Conservation (phyloP, 2,113 vertebrate species). For the Cynopterus brachyotis region DNA sequence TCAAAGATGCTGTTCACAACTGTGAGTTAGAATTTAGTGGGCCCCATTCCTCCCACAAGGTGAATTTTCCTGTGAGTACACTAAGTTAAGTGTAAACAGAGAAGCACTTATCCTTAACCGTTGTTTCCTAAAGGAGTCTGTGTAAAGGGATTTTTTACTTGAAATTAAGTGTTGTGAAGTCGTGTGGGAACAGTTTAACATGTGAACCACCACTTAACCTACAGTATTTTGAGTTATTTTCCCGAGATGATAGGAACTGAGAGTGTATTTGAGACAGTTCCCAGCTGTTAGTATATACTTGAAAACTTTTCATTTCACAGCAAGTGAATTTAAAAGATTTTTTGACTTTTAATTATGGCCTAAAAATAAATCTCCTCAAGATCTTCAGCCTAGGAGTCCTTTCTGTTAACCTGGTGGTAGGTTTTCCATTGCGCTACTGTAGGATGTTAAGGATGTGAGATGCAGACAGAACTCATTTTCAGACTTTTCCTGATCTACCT, state of each 20-base stretch:
- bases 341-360: slow-evolving; percentile 13
- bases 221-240: background rate
- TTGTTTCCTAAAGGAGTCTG: background rate
- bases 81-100: background rate
- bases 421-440: background rate
- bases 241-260: background rate
- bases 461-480: background rate
- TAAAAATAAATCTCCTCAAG: background rate
- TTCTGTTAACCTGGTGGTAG: background rate
- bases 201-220: background rate
- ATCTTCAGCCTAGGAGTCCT: background rate
- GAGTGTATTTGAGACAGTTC: background rate
- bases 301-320: slow-evolving; percentile 30
- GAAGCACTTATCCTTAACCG: background rate
- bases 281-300: background rate
- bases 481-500: background rate
- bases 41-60: background rate
- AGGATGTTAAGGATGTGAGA: background rate
- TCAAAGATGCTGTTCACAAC: background rate
- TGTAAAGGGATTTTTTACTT: background rate
- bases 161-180: background rate
- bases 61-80: background rate
- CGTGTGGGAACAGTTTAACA: background rate
- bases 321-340: background rate
- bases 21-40: background rate